Evolutionary conservation across 2,113 vertebrate species (phyloP), one percentile per base, ranked within the genome.

Genomic region (Indicator maculatus): DNA sequence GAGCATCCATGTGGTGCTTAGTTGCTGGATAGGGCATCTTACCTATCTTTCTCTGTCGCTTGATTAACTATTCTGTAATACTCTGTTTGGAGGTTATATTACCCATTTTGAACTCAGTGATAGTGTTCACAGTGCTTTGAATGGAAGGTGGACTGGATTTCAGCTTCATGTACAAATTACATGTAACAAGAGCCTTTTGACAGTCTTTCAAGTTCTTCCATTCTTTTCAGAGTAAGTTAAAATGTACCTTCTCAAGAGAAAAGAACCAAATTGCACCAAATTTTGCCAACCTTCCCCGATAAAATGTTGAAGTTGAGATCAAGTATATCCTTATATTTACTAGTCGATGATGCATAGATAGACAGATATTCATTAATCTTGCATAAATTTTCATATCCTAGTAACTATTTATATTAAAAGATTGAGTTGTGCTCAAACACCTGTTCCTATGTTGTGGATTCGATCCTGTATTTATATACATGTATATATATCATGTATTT

Each of bases 71-170:
- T 75, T 89, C 59, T 31, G 24, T 59, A 72, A 33, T 50, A 36
- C n/a, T 86, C 55, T 89, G 59, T 81, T 83, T 77, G 58, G 44
- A 92, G 38, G 19, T 56, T 83, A 30, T 44, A 45, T 33, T 55
- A 38, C 53, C 9, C 18, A 66, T 72, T 93, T 71, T 63, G 47
- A 56, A 78, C 16, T 82, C 61, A 64, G 21, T 39, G 47, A 56
- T 41, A 72, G 16, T 39, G 21, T 55, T 88, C 55, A 19, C 44
- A 12, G 39, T 69, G 39, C 55, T 47, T 58, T 86, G 47, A 94
- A 75, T 79, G 30, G 61, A 72, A 92, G 30, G 36, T 72, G 50
- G 53, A 44, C 70, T 79, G 30, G 58, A 93, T 94, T 94, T 92
- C 79, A 80, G 65, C 30, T 50, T 61, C 18, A 45, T 72, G 7